phyloP scores from a whole-genome alignment of 2,888 invertebrate species.

The Silvanus unidentatus region DNA sequence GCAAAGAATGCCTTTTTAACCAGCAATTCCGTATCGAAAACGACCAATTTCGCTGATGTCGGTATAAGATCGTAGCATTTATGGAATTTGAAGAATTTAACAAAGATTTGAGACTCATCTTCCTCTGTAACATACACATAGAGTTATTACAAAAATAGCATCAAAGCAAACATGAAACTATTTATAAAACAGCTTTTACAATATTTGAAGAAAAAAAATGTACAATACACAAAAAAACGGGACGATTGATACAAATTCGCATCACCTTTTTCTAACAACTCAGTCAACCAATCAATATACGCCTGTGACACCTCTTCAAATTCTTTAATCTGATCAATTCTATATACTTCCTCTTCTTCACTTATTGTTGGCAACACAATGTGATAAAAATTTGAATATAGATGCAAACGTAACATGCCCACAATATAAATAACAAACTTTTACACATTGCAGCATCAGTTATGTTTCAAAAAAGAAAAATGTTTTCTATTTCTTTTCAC shows the following conservation, averaged over 20 bases:
- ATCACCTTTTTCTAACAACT: slow-evolving; percentile 60
- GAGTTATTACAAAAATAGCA: slow-evolving; percentile 2
- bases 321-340: slow-evolving; percentile 80
- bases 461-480: not conserved
- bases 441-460: no score
- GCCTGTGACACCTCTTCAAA: slow-evolving; percentile 74
- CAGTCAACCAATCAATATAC: slow-evolving; percentile 71
- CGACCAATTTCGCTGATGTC: slow-evolving; percentile 97
- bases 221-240: no score
- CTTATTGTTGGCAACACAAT: slow-evolving; percentile 57
- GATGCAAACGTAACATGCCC: slow-evolving; percentile 70
- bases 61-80: slow-evolving; percentile 99
- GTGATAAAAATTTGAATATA: slow-evolving; percentile 71
- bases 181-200: no score
- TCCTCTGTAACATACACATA: slow-evolving; percentile 68
- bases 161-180: no score
- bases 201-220: no score
- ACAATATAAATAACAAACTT: not conserved
- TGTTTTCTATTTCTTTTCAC: not conserved
- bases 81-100: slow-evolving; percentile 99
- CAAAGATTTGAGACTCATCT: slow-evolving; percentile 95
- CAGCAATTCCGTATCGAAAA: slow-evolving; percentile 96
- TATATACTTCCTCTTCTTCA: slow-evolving; percentile 61
- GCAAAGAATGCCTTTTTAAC: slow-evolving; percentile 99
- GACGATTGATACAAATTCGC: no score